Evolutionary conservation across 2,113 vertebrate species (phyloP), one percentile per base, ranked within the genome.

Genomic region (Todiramphus chloris): DNA sequence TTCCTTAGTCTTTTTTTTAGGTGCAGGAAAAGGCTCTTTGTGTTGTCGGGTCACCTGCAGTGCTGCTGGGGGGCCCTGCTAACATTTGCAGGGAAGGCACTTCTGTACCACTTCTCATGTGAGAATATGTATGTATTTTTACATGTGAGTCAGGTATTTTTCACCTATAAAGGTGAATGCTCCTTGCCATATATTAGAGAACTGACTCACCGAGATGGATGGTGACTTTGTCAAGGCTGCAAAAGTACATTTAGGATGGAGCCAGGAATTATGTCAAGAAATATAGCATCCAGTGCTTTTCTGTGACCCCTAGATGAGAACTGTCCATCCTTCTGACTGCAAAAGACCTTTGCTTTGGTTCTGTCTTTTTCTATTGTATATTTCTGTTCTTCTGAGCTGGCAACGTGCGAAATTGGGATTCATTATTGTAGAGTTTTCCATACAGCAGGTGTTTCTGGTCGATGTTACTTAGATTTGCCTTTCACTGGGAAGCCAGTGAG

Each of bases 211-310:
- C 53, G 85, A 44, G 68, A 70, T 5, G 18, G 68, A 43, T 3
- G 9, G 55, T 15, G 64, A 89, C 60, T 89, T 83, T 63, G 33
- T 93, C 50, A 90, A 94, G 76, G 46, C 78, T 89, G 58, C 33
- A 73, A 12, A 76, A 53, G 39, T 27, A 13, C 68, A 16, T 89
- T 86, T 66, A 66, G 50, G 50, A 72, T 21, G 20, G 35, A 78
- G 10, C 9, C 39, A 75, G 78, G 44, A 87, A 39, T 76, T 72
- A 24, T 28, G 23, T 46, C 56, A 51, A 46, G 31, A 87, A 63
- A 82, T 41, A 41, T 56, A 67, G 37, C 55, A 63, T 63, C 44
- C 15, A 39, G 0, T 31, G 7, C 5, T 11, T 43, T 51, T 25
- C 17, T 41, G 67, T 53, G 21, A 37, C 17, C 18, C 15, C 8